A percentile compares a stretch with the other conserved stretches of the same genome.
phyloP scores from a whole-genome alignment of 1,140 invertebrate species.

The Drosophila bocqueti region DNA sequence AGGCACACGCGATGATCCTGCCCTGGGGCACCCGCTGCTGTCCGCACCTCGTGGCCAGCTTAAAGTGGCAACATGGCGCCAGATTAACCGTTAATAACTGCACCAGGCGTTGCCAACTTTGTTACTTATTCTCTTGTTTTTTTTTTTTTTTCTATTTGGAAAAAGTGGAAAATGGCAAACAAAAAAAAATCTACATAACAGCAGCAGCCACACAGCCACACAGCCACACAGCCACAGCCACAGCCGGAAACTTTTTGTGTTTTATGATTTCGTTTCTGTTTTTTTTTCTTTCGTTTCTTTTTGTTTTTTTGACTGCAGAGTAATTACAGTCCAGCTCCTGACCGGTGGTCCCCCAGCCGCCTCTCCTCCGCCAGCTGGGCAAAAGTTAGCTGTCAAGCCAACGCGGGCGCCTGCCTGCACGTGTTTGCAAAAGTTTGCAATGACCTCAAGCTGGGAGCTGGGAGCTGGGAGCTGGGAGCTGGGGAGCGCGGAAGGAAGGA shows the following conservation, averaged over 20 bases:
- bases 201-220: slow-evolving; percentile 14
- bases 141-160: slow-evolving; percentile 1
- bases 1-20: not conserved
- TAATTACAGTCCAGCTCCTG: slow-evolving; percentile 69
- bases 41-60: slow-evolving; percentile 17
- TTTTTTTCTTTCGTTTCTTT: slow-evolving; percentile 25
- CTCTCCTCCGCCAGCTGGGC: not conserved
- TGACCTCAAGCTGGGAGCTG: slow-evolving; percentile 14
- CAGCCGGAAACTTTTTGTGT: slow-evolving; percentile 71
- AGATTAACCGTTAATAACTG: slow-evolving; percentile 78
- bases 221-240: slow-evolving; percentile 10
- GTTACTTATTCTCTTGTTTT: not conserved
- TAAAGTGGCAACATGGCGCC: slow-evolving; percentile 40
- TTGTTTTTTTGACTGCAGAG: slow-evolving; percentile 56
- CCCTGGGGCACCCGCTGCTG: not conserved
- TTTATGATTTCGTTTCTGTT: slow-evolving; percentile 57
- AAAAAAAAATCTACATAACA: slow-evolving; percentile 73
- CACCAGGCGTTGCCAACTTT: slow-evolving; percentile 32
- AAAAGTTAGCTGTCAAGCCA: slow-evolving; percentile 68
- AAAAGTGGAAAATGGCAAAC: slow-evolving; percentile 12
- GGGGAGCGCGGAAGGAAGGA: not conserved
- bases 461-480: too few relatives aligned
- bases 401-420: slow-evolving; percentile 31
- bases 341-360: slow-evolving; percentile 20
- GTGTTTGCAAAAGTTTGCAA: slow-evolving; percentile 55